Evolutionary conservation across 2,797 vertebrate genomes (phyloP), one percentile per base, ranked within the genome.

Genomic region (Phyllotis vaccarum): DNA sequence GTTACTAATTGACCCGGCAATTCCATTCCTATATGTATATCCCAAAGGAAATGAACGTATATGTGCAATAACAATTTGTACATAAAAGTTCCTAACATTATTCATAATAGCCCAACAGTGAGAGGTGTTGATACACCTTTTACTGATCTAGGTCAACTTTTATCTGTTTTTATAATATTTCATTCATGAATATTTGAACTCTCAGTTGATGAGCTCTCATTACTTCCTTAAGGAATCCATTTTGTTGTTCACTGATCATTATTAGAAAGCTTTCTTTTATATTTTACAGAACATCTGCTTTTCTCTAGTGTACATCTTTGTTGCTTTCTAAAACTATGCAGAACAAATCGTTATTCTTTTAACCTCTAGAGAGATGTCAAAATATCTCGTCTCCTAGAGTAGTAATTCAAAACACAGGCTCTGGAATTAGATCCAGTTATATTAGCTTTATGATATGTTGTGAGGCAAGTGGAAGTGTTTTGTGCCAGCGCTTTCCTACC

Each of bases 221-320:
- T 90, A 85, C 29, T 93, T 93, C 27, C 7, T 19, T 46, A 95
- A 92, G 58, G 49, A 95, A 31, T 40, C 95, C 68, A 90, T 94
- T 96, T 76, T 86, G 72, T 92, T 86, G 7, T 52, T 96, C 96
- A 85, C 22, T 92, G 58, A 37, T 90, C 52, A 64, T 78, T 86
- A 46, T 70, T 94, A 80, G 58, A 79, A 93, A n/a, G 6, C 62
- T 83, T 91, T 9, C n/a, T 92, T 95, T 89, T 91, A 46, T 91
- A 54, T 91, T 95, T 92, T 93, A 22, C 9, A 34, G 12, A 16
- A 76, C 66, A 82, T 91, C 46, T 91, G 6, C 83, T 91, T 91
- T 93, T 94, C n/a, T 91, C 34, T 89, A 83, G 43, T 85, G 52
- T 86, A 24, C 62, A 43, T 76, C 46, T 56, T 83, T 95, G 85